Evolutionary conservation across 2,797 vertebrate genomes (phyloP).

Genomic region (Sebastes paucispinis): DNA sequence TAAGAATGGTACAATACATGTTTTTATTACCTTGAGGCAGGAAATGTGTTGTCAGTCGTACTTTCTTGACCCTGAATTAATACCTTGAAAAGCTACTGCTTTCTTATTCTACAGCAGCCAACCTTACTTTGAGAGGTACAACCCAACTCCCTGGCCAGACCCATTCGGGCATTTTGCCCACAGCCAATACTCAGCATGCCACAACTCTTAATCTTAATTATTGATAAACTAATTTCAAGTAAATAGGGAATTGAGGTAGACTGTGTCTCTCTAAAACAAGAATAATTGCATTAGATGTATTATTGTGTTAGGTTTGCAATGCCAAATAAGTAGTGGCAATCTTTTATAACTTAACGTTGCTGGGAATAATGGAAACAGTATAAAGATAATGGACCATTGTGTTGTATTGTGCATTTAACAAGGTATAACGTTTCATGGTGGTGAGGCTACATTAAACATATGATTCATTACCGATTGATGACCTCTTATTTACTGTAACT

Average conservation of each 20-base stretch:
- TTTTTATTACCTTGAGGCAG: conserved; percentile 7
- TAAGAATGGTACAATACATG: neutral
- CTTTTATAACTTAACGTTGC: neutral
- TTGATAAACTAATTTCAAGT: conserved; percentile 24
- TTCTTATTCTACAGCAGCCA: neutral
- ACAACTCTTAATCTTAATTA: conserved; percentile 28
- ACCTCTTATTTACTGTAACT: neutral
- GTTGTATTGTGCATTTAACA: neutral
- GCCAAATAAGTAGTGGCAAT: neutral
- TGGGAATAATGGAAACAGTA: conserved; percentile 9
- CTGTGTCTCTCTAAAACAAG: neutral
- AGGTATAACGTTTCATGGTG: neutral
- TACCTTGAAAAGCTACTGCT: neutral
- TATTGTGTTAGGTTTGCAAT: neutral
- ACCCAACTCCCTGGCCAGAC: neutral
- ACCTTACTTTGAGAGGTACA: neutral
- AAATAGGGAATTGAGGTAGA: neutral
- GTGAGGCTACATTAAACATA: neutral
- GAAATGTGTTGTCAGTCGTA: neutral
- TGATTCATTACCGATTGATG: neutral
- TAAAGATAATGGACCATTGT: neutral
- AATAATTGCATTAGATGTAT: neutral
- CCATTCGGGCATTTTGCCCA: conserved; percentile 1
- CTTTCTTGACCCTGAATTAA: neutral
- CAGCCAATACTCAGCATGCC: conserved; percentile 2